phyloP scores from a whole-genome alignment of 2,888 invertebrate genomes.

The Drosophila kanekoi region DNA sequence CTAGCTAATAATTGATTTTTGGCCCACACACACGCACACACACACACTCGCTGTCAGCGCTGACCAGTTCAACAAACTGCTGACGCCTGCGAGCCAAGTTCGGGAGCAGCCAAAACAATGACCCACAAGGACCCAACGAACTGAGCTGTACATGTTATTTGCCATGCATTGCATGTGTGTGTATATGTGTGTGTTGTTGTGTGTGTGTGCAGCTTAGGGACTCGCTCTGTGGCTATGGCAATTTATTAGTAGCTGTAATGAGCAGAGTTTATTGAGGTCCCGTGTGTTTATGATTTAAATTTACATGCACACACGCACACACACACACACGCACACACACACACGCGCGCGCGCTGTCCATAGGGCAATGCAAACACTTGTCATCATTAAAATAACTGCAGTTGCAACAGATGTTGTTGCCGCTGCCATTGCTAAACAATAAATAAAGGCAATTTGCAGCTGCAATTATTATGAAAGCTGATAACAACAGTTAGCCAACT shows the following conservation, averaged over 20 bases:
- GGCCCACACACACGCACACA: conserved; percentile 4
- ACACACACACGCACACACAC: conserved; percentile 6
- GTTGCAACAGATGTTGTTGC: conserved; percentile 58
- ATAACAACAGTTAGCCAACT: conserved; percentile 64
- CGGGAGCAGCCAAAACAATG: conserved; percentile 38
- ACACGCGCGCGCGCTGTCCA: conserved; percentile 29
- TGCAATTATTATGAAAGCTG: conserved; percentile 79
- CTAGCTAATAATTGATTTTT: conserved; percentile 49
- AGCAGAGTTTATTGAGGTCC: conserved; percentile 72
- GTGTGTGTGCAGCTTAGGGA: conserved; percentile 23
- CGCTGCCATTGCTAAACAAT: conserved; percentile 60
- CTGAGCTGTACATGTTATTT: conserved; percentile 28
- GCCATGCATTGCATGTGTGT: conserved; percentile 13
- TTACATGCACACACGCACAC: conserved; percentile 58
- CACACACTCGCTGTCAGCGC: conserved; percentile 43
- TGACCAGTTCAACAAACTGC: conserved; percentile 67
- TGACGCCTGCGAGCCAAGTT: conserved; percentile 26
- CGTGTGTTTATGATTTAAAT: conserved; percentile 76
- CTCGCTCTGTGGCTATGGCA: conserved; percentile 53
- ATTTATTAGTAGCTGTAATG: conserved; percentile 80
- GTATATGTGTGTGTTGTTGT: conserved; percentile 1
- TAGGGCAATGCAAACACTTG: conserved; percentile 73
- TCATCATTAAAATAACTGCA: conserved; percentile 78
- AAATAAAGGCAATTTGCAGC: conserved; percentile 78
- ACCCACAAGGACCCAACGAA: conserved; percentile 41